Conservation (phyloP, 2,113 vertebrate genomes). For the human (Homo sapiens) region DNA sequence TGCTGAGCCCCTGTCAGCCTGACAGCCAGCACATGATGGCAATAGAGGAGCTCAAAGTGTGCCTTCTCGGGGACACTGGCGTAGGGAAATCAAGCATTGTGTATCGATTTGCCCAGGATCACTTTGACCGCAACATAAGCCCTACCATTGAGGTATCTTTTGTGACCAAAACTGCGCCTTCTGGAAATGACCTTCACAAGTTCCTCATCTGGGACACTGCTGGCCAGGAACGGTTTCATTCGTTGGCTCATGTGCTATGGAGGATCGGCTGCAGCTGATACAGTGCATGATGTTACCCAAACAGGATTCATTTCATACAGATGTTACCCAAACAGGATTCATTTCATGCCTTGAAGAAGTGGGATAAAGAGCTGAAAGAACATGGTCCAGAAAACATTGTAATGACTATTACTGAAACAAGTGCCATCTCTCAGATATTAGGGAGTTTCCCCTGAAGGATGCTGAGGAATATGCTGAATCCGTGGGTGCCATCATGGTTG, state of each 20-base stretch:
- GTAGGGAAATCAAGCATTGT: conserved; percentile 98
- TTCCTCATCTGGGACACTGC: too few species aligned
- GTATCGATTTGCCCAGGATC: conserved; percentile 97
- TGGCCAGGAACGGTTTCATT: too few species aligned
- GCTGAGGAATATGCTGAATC: conserved; percentile 98
- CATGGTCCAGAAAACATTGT: conserved; percentile 98
- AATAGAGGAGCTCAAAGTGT: too few species aligned
- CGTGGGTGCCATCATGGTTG: conserved; percentile 96
- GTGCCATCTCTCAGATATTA: conserved; percentile 97
- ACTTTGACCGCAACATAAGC: conserved; percentile 98
- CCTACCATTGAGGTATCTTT: conserved; percentile 90
- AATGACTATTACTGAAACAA: conserved; percentile 98
- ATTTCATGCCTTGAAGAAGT: conserved; percentile 98
- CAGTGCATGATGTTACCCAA: too few species aligned
- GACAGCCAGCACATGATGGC: too few species aligned
- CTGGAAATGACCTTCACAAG: too few species aligned
- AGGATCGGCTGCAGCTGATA: too few species aligned
- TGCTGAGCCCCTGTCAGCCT: too few species aligned
- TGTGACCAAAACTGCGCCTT: too few species aligned
- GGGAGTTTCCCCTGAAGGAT: conserved; percentile 96
- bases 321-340: conserved; percentile 88
- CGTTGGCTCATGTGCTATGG: too few species aligned
- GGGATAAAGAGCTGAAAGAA: conserved; percentile 98
- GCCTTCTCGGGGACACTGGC: conserved; percentile 91
- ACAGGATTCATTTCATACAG: conserved; percentile 97